phyloP scores from a whole-genome alignment of 2,888 invertebrate genomes.

The Tenthredo distinguenda region DNA sequence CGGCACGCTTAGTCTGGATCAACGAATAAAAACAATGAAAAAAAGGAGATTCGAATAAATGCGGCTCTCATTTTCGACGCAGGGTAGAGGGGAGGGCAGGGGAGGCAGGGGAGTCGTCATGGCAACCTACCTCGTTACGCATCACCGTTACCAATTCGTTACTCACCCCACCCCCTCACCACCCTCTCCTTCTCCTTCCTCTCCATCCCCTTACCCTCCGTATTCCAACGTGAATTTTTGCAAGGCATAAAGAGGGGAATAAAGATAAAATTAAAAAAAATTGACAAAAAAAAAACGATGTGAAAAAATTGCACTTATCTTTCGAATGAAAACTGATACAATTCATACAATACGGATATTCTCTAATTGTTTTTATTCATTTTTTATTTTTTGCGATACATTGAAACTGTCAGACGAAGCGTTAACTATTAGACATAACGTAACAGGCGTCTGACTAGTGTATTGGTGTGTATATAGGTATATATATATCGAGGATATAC shows the following conservation, averaged over 20 bases:
- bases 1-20: too few species aligned
- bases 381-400: background rate
- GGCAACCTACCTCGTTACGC: conserved; percentile 38
- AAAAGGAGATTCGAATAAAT: background rate
- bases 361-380: background rate
- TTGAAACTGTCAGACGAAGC: background rate
- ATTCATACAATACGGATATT: background rate
- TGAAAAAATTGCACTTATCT: background rate
- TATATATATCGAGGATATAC: conserved; percentile 63
- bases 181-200: background rate
- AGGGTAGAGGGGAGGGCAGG: too few species aligned
- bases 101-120: too few species aligned
- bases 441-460: background rate
- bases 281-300: background rate
- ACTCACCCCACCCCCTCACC: background rate
- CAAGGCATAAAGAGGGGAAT: background rate
- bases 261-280: background rate
- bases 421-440: background rate
- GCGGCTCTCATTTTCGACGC: background rate
- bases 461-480: background rate
- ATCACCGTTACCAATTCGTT: conserved; percentile 29
- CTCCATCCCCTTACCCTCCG: background rate
- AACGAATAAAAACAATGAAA: background rate
- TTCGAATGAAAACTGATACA: background rate
- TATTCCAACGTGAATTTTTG: background rate